Evolutionary conservation across 1,140 invertebrate species (phyloP), one percentile per base, ranked within the genome.

Genomic region (Amyelois transitella): DNA sequence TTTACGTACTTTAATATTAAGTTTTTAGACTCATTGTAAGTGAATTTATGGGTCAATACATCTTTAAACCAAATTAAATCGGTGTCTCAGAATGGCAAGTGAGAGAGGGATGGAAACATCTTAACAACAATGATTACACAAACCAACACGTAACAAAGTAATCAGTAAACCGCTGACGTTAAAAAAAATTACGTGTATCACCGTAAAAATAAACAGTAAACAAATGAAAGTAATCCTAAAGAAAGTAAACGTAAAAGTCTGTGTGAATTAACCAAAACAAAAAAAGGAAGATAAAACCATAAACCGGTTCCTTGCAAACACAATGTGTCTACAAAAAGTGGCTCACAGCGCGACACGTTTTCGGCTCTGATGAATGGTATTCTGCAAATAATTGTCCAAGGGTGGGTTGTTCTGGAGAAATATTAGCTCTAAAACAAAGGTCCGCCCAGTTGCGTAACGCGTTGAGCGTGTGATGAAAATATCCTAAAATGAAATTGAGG

Each of bases 301-400:
- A 28, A 14, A 38, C 32, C 32, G 7, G 32, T 38, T 38, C 61
- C 58, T 66, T 56, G 51, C 58, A 48, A 62, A 24, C 8, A 38
- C 32, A 38, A 38, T 38, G 32, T 38, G n/a, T 12, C 32, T 38
- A 38, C 32, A 38, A 38, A 38, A 38, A 38, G 32, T 6, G 32
- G 1, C n/a, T 38, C 32, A 4, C n/a, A n/a, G 25, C 22, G 47
- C 48, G 54, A 38, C 32, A 38, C 12, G 32, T 38, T 14, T 38
- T 38, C 49, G 55, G 53, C 60, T 53, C 55, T 77, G 77, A 79
- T 77, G 74, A 77, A 77, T 77, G 72, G 74, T 64, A 66, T 69
- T 60, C 74, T 79, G 76, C 76, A 75, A 73, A 77, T 77, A 77
- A 77, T 79, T 77, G 77, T 72, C 70, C 60, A 14, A 14, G 32